Evolutionary conservation across 2,888 invertebrate genomes (phyloP), one percentile per base, ranked within the genome.

Genomic region (Thecophora atra): DNA sequence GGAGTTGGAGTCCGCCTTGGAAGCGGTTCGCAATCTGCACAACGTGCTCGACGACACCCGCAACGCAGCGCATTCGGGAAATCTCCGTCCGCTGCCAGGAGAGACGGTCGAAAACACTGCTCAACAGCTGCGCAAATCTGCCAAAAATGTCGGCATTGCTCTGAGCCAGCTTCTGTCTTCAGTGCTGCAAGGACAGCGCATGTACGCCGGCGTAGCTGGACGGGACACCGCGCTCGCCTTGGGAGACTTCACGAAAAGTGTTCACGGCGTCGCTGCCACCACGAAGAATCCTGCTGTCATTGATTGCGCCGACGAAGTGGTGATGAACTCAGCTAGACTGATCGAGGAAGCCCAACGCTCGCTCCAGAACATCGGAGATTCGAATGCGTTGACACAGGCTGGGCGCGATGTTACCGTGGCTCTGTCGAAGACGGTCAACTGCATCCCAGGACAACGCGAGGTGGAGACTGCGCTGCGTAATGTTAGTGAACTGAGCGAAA

Each of bases 381-480:
- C 82, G 0, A 81, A 80, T 47, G 81, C 81, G 1, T 88, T 97
- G 56, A 91, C 92, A 17, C 90, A 91, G 76, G 92, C 94, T 0
- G 93, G 93, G 2, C 92, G 92, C 79, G 91, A 92, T 75, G 92
- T 95, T 0, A 85, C 88, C 0, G 83, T 90, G 86, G 90, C 93
- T 3, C 80, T 91, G 11, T 89, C 90, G 8, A 88, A 88, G 54
- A 89, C 90, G 0, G 91, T 98, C 69, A 93, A 93, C 77, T 95
- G 95, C 76, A 90, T 98, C 58, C 98, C 98, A 0, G 97, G 97
- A 0, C 97, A 98, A 84, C 91, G 93, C 70, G 97, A 98, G 83
- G 93, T 99, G n/a, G 98, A 98, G 83, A 90, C 92, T 24, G 95
- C 96, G 0, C 91, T 97, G 78, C 91, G 92, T 75, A 92, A 91